Evolutionary conservation across 2,113 vertebrate species (phyloP).

Genomic region (Nansenia antarctica): DNA sequence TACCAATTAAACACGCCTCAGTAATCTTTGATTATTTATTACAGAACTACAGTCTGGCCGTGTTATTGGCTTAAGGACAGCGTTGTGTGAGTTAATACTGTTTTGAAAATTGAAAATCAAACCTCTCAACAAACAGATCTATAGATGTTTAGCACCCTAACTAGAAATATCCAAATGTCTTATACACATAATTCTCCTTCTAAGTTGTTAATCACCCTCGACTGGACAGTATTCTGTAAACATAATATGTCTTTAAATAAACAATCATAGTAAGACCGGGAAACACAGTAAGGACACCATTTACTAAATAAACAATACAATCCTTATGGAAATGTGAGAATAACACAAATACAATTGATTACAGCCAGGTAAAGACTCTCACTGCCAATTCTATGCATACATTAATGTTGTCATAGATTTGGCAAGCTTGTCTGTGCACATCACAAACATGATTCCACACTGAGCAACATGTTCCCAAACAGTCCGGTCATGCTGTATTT

Average conservation of each 20-base stretch:
- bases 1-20: not conserved
- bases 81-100: not conserved
- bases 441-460: not conserved
- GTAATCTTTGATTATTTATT: not conserved
- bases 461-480: slow-evolving; percentile 44
- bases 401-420: slow-evolving; percentile 22
- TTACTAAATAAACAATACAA: not conserved
- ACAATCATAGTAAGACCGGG: not conserved
- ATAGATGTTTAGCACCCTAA: not conserved
- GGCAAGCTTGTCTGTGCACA: slow-evolving; percentile 29
- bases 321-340: slow-evolving; percentile 37
- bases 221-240: slow-evolving; percentile 3
- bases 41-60: not conserved
- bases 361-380: slow-evolving; percentile 34
- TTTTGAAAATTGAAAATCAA: too few relatives aligned
- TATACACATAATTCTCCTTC: not conserved
- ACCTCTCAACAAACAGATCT: too few relatives aligned
- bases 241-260: not conserved
- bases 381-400: slow-evolving; percentile 25
- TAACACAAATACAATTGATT: slow-evolving; percentile 28
- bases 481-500: not conserved
- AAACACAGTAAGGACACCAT: slow-evolving; percentile 21
- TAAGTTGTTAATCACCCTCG: not conserved
- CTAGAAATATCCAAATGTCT: not conserved
- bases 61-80: too few relatives aligned